phyloP scores from a whole-genome alignment of 2,888 invertebrate species.

The Gnatocerus cornutus region DNA sequence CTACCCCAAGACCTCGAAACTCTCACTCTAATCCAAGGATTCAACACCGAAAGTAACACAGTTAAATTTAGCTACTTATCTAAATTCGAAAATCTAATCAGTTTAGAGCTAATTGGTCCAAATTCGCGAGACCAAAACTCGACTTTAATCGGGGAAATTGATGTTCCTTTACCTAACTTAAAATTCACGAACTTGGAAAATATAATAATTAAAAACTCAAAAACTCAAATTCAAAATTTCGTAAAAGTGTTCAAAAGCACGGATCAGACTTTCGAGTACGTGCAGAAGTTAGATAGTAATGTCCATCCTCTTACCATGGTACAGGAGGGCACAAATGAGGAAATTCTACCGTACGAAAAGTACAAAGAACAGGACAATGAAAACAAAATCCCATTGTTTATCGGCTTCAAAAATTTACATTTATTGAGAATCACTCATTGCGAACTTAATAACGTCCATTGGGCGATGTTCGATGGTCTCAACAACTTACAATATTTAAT shows the following conservation, averaged over 20 bases:
- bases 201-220: slow-evolving; percentile 64
- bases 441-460: slow-evolving; percentile 76
- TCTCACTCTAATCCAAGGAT: slow-evolving; percentile 75
- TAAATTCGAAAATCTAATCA: slow-evolving; percentile 73
- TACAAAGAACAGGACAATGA: slow-evolving; percentile 73
- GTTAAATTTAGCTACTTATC: slow-evolving; percentile 71
- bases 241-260: slow-evolving; percentile 69
- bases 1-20: slow-evolving; percentile 73
- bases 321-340: slow-evolving; percentile 69
- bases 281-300: slow-evolving; percentile 63
- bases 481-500: slow-evolving; percentile 76
- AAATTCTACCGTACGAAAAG: slow-evolving; percentile 78
- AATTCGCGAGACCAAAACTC: slow-evolving; percentile 64
- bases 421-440: slow-evolving; percentile 77
- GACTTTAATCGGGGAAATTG: slow-evolving; percentile 71
- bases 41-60: slow-evolving; percentile 71
- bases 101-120: slow-evolving; percentile 77
- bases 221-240: slow-evolving; percentile 67
- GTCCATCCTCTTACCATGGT: slow-evolving; percentile 65
- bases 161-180: slow-evolving; percentile 70
- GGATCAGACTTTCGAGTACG: slow-evolving; percentile 66
- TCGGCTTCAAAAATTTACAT: slow-evolving; percentile 73
- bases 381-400: slow-evolving; percentile 69
- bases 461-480: slow-evolving; percentile 82
- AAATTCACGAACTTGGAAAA: slow-evolving; percentile 74